Evolutionary conservation across 1,140 invertebrate genomes (phyloP).

Genomic region (Leptinotarsa undecemlineata): DNA sequence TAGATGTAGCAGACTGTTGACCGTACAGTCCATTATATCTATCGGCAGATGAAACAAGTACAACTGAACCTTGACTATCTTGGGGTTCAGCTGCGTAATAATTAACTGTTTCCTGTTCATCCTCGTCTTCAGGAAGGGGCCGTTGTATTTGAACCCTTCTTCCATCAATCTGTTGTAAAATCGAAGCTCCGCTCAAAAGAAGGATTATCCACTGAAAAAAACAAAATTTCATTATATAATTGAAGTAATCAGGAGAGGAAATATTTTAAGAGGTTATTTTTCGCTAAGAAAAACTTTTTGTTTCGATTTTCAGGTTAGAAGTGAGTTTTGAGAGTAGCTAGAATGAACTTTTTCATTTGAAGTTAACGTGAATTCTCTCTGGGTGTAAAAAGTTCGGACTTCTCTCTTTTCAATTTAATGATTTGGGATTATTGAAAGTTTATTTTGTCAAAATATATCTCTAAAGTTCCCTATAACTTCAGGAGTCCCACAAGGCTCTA

Average conservation of each 20-base stretch:
- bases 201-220: slow-evolving; percentile 47
- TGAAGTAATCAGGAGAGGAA: background rate
- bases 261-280: too few relatives aligned
- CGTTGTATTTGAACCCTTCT: slow-evolving; percentile 50
- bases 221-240: background rate
- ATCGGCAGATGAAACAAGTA: slow-evolving; percentile 52
- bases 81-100: slow-evolving; percentile 55
- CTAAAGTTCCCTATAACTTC: too few relatives aligned
- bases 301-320: too few relatives aligned
- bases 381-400: too few relatives aligned
- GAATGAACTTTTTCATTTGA: too few relatives aligned
- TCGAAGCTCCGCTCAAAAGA: slow-evolving; percentile 37
- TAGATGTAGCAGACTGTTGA: slow-evolving; percentile 49
- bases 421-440: too few relatives aligned
- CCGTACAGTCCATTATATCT: slow-evolving; percentile 56
- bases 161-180: slow-evolving; percentile 39
- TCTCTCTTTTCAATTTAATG: too few relatives aligned
- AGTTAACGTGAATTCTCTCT: too few relatives aligned
- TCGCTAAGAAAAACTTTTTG: too few relatives aligned
- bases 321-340: too few relatives aligned
- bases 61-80: slow-evolving; percentile 46
- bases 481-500: too few relatives aligned
- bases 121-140: slow-evolving; percentile 43
- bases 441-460: too few relatives aligned
- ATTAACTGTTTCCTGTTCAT: slow-evolving; percentile 49